Evolutionary conservation across 2,797 vertebrate species (phyloP).

Genomic region (Cercopithecus diana): DNA sequence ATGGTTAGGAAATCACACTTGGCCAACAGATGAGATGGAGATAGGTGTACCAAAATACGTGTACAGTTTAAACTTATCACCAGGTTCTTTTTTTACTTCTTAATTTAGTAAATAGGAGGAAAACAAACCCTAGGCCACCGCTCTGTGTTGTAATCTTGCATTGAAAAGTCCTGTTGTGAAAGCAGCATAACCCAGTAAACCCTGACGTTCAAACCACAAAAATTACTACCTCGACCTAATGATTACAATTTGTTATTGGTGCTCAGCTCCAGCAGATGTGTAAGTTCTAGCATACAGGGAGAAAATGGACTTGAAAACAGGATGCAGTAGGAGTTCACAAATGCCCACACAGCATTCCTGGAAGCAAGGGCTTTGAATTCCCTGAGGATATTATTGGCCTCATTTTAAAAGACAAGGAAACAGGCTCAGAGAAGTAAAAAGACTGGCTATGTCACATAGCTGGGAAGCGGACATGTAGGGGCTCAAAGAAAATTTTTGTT

Average conservation of each 20-base stretch:
- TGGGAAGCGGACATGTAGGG: neutral
- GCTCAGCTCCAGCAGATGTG: constrained; percentile 36
- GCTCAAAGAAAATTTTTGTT: neutral
- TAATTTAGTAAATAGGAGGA: constrained; percentile 47
- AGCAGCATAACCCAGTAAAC: constrained; percentile 45
- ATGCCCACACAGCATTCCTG: constrained; percentile 65
- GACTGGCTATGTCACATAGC: neutral
- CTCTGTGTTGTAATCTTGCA: constrained; percentile 6
- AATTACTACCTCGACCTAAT: constrained; percentile 37
- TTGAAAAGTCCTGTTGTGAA: constrained; percentile 40
- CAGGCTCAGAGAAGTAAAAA: neutral
- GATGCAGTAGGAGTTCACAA: constrained; percentile 68
- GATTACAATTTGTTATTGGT: constrained; percentile 53
- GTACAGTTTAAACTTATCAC: constrained; percentile 42
- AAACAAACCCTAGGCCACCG: neutral
- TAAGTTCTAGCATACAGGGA: constrained; percentile 26
- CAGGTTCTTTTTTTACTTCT: constrained; percentile 48
- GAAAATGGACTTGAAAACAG: constrained; percentile 65
- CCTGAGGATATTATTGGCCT: neutral
- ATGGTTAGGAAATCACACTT: neutral
- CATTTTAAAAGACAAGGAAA: constrained; percentile 54
- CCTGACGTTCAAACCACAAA: neutral
- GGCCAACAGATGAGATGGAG: constrained; percentile 5
- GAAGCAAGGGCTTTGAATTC: constrained; percentile 56
- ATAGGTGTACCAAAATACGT: constrained; percentile 13